Percentiles rank a stretch among this genome's conserved stretches.
phyloP scores from a whole-genome alignment of 2,797 vertebrate species.

The Acrossocheilus fasciatus region DNA sequence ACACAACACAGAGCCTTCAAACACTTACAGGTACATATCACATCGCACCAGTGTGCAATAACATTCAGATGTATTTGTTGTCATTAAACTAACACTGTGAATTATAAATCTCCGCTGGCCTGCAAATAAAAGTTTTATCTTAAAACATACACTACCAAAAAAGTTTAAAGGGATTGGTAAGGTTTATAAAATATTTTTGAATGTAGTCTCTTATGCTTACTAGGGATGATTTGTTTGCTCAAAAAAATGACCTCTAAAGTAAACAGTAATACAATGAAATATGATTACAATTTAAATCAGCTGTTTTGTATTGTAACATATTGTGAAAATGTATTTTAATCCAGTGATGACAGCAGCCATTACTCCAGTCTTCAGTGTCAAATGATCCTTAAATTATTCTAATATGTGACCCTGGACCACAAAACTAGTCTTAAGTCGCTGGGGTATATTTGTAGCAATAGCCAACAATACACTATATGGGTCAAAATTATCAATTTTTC shows the following conservation, averaged over 20 bases:
- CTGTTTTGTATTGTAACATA: neutral
- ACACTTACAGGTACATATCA: neutral
- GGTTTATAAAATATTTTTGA: neutral
- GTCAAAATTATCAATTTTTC: too few species aligned
- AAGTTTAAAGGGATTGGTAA: neutral
- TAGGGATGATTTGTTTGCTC: neutral
- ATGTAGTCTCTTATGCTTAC: neutral
- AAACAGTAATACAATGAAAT: neutral
- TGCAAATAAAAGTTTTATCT: neutral
- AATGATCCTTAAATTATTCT: neutral
- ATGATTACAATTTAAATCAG: neutral
- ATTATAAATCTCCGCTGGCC: neutral
- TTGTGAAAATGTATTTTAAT: neutral
- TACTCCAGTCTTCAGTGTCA: neutral
- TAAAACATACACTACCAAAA: neutral
- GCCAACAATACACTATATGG: too few species aligned
- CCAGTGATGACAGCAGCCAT: neutral
- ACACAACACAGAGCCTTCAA: neutral
- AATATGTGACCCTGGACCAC: neutral
- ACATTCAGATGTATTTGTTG: neutral
- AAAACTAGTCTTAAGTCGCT: too few species aligned
- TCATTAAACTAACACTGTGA: neutral
- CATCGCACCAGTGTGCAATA: neutral
- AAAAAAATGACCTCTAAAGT: neutral
- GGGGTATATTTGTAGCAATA: too few species aligned